Conservation (phyloP, 2,113 vertebrate genomes). For the Thermophis baileyi region DNA sequence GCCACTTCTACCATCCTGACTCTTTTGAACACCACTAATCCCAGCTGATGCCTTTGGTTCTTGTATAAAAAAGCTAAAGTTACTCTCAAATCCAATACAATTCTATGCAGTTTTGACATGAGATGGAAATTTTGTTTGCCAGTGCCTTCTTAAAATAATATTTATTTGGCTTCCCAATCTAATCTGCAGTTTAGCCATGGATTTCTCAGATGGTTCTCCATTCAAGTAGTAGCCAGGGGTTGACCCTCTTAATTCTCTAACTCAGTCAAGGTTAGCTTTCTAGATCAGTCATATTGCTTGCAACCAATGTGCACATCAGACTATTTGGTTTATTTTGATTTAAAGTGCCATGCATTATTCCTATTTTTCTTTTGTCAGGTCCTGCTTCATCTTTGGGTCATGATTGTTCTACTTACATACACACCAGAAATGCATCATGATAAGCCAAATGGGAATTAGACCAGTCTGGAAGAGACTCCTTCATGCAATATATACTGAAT, state of each 20-base stretch:
- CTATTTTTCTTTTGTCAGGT: conserved; percentile 70
- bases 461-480: background rate
- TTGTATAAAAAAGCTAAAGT: background rate
- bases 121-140: background rate
- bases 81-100: background rate
- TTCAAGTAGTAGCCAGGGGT: background rate
- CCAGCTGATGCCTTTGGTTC: background rate
- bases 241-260: background rate
- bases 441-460: conserved; percentile 77
- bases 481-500: background rate
- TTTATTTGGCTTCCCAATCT: background rate
- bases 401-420: conserved; percentile 96
- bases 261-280: background rate
- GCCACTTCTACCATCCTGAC: background rate
- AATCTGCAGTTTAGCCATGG: background rate
- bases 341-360: background rate
- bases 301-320: background rate
- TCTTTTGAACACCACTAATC: background rate
- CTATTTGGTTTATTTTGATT: background rate
- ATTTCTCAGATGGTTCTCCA: background rate
- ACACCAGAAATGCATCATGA: conserved; percentile 92
- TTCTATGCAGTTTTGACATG: background rate
- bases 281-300: background rate
- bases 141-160: background rate
- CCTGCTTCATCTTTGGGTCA: conserved; percentile 94